These are phyloP conservation scores for Stegana nigrithorax DNA, from an alignment of 2,888 invertebrate genomes.

Conservation along the genomic window DNA sequence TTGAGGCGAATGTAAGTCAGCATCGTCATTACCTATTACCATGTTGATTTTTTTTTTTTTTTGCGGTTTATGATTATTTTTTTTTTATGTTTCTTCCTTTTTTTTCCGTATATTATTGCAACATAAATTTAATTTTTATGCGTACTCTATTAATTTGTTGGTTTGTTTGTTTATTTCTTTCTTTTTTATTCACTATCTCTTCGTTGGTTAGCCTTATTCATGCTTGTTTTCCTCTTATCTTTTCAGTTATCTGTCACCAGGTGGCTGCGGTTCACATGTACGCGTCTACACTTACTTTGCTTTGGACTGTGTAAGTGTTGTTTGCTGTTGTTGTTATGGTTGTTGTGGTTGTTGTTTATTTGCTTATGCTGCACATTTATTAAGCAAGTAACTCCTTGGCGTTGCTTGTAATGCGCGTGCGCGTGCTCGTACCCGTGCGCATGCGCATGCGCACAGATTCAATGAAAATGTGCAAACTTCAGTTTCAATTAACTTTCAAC, in stretches of 20 bases:
- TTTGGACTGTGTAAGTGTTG: too few species aligned
- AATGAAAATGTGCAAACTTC: conserved; percentile 4
- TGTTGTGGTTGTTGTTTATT: too few species aligned
- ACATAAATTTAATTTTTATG: conserved; percentile 1
- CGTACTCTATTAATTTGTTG: conserved; percentile 22
- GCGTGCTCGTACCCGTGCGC: not conserved
- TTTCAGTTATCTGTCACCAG: conserved; percentile 19
- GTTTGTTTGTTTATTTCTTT: conserved; percentile 39
- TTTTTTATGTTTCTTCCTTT: too few species aligned
- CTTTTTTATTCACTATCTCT: conserved; percentile 49
- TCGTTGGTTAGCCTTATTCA: conserved; percentile 26
- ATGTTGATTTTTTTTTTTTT: conserved; percentile 13
- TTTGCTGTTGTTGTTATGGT: too few species aligned
- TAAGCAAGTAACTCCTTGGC: not conserved
- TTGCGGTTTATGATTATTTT: conserved; percentile 23
- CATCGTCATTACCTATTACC: conserved; percentile 9
- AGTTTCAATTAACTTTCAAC: not conserved
- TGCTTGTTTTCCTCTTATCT: conserved; percentile 1
- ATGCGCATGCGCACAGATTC: not conserved
- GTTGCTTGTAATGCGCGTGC: not conserved
- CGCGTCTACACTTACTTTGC: not conserved
- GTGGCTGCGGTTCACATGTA: conserved; percentile 2
- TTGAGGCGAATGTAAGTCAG: not conserved
- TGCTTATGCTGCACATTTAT: not conserved
- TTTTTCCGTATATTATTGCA: conserved; percentile 4